Percentiles rank a stretch among this genome's conserved stretches.
Conservation (phyloP, 2,113 vertebrate species). For the Aix galericulata region DNA sequence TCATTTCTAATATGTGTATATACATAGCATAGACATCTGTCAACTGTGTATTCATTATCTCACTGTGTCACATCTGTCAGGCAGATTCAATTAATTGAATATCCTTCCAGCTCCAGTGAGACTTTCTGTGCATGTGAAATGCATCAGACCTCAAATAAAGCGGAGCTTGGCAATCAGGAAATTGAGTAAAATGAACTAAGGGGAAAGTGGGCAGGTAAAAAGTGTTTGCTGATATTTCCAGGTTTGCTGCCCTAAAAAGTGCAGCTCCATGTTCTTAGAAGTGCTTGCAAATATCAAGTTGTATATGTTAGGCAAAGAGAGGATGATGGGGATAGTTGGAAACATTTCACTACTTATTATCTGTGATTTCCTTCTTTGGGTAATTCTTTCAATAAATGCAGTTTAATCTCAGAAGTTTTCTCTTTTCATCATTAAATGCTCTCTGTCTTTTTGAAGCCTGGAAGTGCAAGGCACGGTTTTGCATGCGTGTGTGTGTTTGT, state of each 20-base stretch:
- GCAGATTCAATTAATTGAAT: slow-evolving; percentile 14
- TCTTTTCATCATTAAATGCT: background rate
- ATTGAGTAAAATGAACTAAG: background rate
- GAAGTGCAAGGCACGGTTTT: background rate
- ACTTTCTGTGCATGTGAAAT: background rate
- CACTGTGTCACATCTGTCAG: background rate
- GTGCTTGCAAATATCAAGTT: background rate
- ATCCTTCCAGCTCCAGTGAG: background rate
- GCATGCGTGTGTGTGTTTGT: background rate
- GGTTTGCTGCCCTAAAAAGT: background rate
- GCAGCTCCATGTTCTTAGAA: background rate
- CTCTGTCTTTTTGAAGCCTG: background rate
- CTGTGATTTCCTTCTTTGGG: background rate
- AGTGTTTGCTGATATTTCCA: background rate
- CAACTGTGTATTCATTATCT: slow-evolving; percentile 4
- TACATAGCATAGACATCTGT: background rate
- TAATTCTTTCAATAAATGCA: background rate
- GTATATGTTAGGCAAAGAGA: background rate
- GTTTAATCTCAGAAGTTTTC: background rate
- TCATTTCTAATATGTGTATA: background rate
- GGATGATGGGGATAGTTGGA: background rate
- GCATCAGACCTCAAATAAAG: background rate
- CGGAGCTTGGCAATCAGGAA: background rate
- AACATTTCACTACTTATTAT: background rate
- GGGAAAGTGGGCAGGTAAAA: background rate